Evolutionary conservation across 2,888 invertebrate genomes (phyloP).

Genomic region (Holacanthella duospinosa): DNA sequence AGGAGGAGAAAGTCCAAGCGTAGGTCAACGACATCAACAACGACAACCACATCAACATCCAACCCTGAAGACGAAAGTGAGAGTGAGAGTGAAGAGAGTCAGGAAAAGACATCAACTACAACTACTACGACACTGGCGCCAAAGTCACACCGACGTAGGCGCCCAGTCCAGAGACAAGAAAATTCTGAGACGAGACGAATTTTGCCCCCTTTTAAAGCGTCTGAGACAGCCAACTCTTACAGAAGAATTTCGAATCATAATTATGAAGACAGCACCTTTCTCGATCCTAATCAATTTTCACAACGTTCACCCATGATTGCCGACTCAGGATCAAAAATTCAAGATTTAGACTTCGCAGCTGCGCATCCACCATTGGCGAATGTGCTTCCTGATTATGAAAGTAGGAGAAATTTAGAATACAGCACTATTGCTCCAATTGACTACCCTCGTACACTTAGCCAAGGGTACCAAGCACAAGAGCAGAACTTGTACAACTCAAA

Average conservation of each 20-base stretch:
- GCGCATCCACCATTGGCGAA: too few species aligned
- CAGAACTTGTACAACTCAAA: background rate
- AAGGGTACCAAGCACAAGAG: background rate
- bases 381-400: too few species aligned
- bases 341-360: background rate
- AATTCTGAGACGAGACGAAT: background rate
- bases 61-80: background rate
- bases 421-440: background rate
- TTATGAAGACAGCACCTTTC: background rate
- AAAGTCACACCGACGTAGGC: background rate
- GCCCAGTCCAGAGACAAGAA: background rate
- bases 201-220: background rate
- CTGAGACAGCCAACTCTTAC: background rate
- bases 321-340: background rate
- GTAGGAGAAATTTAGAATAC: too few species aligned
- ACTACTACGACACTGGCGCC: background rate
- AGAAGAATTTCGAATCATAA: background rate
- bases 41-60: background rate
- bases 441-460: background rate
- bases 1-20: background rate
- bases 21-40: background rate
- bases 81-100: background rate
- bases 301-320: background rate
- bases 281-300: background rate
- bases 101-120: background rate